These are phyloP conservation scores for Pterocles gutturalis DNA, from an alignment of 2,113 vertebrate species.

Conservation along the genomic window DNA sequence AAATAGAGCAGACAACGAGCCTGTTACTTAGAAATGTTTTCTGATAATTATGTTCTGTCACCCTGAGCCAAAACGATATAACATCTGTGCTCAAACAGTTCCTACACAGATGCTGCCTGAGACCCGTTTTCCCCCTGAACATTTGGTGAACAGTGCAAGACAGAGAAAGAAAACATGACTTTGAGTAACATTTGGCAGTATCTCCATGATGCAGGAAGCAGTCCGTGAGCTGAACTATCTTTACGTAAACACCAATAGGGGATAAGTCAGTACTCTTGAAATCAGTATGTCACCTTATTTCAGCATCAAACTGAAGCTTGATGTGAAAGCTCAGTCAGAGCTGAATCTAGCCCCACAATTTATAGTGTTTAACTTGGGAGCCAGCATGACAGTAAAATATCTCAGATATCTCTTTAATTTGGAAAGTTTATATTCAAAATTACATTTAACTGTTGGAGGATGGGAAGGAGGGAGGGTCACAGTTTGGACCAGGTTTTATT, in stretches of 20 bases:
- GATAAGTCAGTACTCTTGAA: slow-evolving; percentile 50
- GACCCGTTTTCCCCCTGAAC: background rate
- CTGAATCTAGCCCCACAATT: background rate
- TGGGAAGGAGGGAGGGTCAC: background rate
- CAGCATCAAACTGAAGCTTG: slow-evolving; percentile 32
- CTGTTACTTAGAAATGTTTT: slow-evolving; percentile 17
- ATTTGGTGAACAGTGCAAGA: background rate
- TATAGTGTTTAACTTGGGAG: slow-evolving; percentile 40
- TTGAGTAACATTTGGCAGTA: background rate
- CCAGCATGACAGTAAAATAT: slow-evolving; percentile 30
- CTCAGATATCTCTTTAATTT: slow-evolving; percentile 30
- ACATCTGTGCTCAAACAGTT: background rate
- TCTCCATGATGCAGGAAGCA: background rate
- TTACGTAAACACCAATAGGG: slow-evolving; percentile 35
- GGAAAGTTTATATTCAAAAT: background rate
- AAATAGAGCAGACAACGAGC: background rate
- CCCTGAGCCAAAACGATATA: background rate
- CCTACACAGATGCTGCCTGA: background rate
- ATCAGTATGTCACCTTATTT: slow-evolving; percentile 21
- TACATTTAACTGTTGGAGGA: background rate
- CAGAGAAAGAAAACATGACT: background rate
- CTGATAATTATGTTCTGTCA: background rate
- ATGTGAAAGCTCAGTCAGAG: slow-evolving; percentile 51
- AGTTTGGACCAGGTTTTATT: background rate
- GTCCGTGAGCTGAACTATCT: background rate